Evolutionary conservation across 2,797 vertebrate species (phyloP), one percentile per base, ranked within the genome.

Genomic region (Premnoplex brunnescens): DNA sequence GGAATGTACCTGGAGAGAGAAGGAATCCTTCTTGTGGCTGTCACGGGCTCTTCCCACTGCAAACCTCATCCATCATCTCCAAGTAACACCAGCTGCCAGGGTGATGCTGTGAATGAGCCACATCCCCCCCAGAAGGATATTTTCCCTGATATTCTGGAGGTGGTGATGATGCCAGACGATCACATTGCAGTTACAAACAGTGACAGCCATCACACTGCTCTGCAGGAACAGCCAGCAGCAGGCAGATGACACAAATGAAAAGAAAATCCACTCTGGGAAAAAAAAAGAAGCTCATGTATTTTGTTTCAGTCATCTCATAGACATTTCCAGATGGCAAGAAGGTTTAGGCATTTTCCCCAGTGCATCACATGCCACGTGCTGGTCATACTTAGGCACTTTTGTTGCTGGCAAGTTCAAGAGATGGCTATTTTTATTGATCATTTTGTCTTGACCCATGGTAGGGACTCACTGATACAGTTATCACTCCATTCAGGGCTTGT

Each of bases 111-210:
- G 32, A 17, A 15, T 8, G 22, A 77, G 80, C n/a, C 58, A 51
- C 56, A 7, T 62, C 18, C 59, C 68, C 44, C 17, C 14, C 75
- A 37, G 19, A 17, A 9, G 0, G 2, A 1, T 0, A 3, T 55
- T 82, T 76, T 2, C 48, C 68, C n/a, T 8, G 13, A 9, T 36
- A 3, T 13, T 21, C 43, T 55, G 68, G 75, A 27, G 37, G 0
- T 14, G 11, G 21, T 9, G 79, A 4, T 44, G 68, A 11, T 58
- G 32, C 34, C 72, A 88, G 54, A 5, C 14, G 20, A 30, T 32
- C 5, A 22, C 26, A 30, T 1, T 37, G 36, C 36, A 37, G 5
- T 17, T 18, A 4, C 34, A 26, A 8, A 6, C 56, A 37, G 34
- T 8, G 7, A 12, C 34, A 17, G 18, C 56, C 36, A 2, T 10